Conservation (phyloP, 2,113 vertebrate species). For the Okapia johnstoni region DNA sequence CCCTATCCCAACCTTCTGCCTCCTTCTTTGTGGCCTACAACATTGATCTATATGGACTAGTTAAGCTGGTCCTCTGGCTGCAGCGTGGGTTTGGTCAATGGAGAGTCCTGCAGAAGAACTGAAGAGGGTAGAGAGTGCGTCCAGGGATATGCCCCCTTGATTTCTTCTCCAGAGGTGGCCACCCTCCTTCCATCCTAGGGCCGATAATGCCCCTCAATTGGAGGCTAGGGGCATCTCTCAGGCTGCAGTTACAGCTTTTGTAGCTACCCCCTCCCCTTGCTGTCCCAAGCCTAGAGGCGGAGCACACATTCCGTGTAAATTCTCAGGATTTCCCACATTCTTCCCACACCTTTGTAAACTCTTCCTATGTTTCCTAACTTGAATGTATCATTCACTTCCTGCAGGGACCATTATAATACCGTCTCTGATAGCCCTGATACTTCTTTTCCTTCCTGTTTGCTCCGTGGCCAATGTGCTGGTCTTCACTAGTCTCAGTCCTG, state of each 20-base stretch:
- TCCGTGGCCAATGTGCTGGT: neutral
- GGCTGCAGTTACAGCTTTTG: neutral
- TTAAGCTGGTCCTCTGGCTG: neutral
- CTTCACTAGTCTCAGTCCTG: neutral
- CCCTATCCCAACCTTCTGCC: neutral
- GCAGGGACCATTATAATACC: neutral
- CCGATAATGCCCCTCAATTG: accelerated
- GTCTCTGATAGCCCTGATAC: neutral
- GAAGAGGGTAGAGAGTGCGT: neutral
- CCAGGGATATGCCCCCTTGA: neutral
- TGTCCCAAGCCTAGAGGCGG: neutral
- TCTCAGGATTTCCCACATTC: neutral
- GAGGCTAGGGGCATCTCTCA: neutral
- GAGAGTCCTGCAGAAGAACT: neutral
- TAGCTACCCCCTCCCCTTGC: neutral
- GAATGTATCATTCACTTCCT: neutral
- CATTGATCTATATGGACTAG: neutral
- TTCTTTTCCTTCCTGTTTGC: neutral
- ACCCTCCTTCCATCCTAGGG: neutral
- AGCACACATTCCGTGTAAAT: neutral
- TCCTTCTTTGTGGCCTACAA: neutral
- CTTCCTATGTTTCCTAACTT: neutral
- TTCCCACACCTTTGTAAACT: neutral
- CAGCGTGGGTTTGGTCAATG: neutral
- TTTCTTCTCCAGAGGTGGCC: neutral